Evolutionary conservation across 2,888 invertebrate species (phyloP).

Genomic region (Drosophila antonietae): DNA sequence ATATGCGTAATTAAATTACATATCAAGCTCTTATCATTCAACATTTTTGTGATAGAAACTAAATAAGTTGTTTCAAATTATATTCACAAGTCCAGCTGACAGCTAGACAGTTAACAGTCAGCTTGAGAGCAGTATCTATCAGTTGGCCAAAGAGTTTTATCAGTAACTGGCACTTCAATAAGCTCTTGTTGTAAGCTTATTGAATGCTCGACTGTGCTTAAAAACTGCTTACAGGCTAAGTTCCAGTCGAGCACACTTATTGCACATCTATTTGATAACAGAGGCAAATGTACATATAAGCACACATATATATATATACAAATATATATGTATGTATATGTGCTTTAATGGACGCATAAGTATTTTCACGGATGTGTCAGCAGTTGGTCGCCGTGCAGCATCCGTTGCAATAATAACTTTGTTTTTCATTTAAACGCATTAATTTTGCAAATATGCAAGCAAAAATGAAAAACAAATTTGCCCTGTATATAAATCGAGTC

Average conservation of each 20-base stretch:
- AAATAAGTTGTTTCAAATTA: no score
- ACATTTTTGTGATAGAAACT: no score
- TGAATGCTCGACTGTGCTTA: slow-evolving; percentile 1
- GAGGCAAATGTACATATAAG: neutral
- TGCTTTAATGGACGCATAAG: neutral
- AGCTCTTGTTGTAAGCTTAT: neutral
- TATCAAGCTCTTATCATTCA: no score
- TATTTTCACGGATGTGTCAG: slow-evolving; percentile 51
- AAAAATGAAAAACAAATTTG: neutral
- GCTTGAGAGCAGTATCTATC: neutral
- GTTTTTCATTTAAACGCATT: slow-evolving; percentile 44
- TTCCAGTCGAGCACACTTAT: slow-evolving; percentile 12
- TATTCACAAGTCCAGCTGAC: no score
- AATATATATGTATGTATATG: neutral
- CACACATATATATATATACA: neutral
- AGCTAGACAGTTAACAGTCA: neutral
- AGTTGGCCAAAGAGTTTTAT: neutral
- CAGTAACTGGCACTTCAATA: neutral
- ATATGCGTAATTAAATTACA: no score
- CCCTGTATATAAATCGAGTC: no score
- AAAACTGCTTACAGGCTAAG: slow-evolving; percentile 17
- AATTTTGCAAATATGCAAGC: slow-evolving; percentile 43
- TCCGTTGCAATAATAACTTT: slow-evolving; percentile 58
- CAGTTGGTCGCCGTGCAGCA: slow-evolving; percentile 43
- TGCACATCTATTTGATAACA: neutral